A percentile compares a stretch with the other conserved stretches of the same genome.
Conservation (phyloP, 2,797 vertebrate genomes). For the Cichlasoma orientale region DNA sequence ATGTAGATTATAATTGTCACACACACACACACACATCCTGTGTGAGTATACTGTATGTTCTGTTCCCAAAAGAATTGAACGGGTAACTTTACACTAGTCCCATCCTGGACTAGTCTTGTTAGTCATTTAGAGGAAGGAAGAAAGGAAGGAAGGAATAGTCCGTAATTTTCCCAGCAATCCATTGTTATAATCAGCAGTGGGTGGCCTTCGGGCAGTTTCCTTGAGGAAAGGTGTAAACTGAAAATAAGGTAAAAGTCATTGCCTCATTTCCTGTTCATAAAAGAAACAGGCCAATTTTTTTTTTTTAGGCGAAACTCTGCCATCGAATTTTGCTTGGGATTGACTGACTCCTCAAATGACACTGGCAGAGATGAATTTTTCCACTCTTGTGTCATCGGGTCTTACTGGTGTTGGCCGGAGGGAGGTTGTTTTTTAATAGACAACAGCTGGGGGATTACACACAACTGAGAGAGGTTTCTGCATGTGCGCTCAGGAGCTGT, state of each 20-base stretch:
- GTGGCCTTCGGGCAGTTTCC: conserved; percentile 36
- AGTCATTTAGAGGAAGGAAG: conserved; percentile 20
- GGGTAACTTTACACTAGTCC: not conserved
- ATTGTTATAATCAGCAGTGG: conserved; percentile 45
- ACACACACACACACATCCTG: conserved; percentile 28
- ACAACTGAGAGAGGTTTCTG: conserved; percentile 13
- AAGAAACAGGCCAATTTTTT: conserved; percentile 20
- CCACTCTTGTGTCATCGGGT: conserved; percentile 38
- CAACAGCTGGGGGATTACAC: conserved; percentile 51
- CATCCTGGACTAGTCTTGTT: not conserved
- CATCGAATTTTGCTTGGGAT: conserved; percentile 3
- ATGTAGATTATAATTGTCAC: conserved; percentile 36
- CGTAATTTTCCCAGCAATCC: conserved; percentile 26
- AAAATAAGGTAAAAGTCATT: conserved; percentile 59
- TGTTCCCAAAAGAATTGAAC: not conserved
- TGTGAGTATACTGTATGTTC: conserved; percentile 7
- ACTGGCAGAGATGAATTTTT: conserved; percentile 41
- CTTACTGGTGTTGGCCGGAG: conserved; percentile 45
- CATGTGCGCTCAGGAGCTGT: conserved; percentile 9
- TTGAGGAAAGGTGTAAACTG: conserved; percentile 49
- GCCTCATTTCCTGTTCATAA: conserved; percentile 53
- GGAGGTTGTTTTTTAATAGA: conserved; percentile 50
- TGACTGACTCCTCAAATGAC: conserved; percentile 32
- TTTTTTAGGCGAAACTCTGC: conserved; percentile 1
- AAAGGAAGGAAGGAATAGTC: conserved; percentile 22